phyloP scores from a whole-genome alignment of 92 coral and sea anemone species.

The Virgularia gustaviana region DNA sequence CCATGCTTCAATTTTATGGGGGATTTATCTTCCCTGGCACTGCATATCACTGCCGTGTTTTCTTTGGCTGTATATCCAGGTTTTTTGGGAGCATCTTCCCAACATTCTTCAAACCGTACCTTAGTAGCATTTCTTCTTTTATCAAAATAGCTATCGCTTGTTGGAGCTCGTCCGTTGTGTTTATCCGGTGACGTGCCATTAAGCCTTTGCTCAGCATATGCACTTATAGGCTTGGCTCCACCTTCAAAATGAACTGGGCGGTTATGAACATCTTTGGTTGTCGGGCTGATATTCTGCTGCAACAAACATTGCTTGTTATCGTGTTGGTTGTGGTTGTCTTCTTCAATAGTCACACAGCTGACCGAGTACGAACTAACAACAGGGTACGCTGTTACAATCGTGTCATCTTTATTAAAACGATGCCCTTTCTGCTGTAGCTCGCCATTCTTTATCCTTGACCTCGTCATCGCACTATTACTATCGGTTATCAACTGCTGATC shows the following conservation, averaged over 20 bases:
- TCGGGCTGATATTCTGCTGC: neutral
- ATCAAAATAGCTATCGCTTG: slow-evolving; percentile 1
- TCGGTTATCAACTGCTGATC: neutral
- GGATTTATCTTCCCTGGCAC: neutral
- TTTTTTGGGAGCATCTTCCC: slow-evolving; percentile 26
- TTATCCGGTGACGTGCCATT: neutral
- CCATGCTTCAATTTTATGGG: neutral
- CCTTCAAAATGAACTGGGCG: neutral
- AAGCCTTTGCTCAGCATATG: neutral
- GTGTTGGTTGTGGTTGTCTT: neutral
- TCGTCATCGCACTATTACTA: neutral
- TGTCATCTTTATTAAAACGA: neutral
- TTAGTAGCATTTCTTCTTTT: slow-evolving; percentile 9
- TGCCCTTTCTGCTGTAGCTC: slow-evolving; percentile 11
- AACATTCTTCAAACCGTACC: slow-evolving; percentile 35
- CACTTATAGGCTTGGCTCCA: slow-evolving; percentile 1
- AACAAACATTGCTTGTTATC: neutral
- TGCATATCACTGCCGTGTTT: slow-evolving; percentile 5
- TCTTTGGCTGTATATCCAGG: slow-evolving; percentile 23
- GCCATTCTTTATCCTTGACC: neutral
- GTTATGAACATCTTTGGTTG: neutral
- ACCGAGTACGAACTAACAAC: neutral
- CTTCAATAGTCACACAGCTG: slow-evolving; percentile 5
- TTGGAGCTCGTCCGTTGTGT: neutral
- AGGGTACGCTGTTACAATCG: slow-evolving; percentile 21